Evolutionary conservation across 2,113 vertebrate genomes (phyloP).

Genomic region (Bostrychus sinensis): DNA sequence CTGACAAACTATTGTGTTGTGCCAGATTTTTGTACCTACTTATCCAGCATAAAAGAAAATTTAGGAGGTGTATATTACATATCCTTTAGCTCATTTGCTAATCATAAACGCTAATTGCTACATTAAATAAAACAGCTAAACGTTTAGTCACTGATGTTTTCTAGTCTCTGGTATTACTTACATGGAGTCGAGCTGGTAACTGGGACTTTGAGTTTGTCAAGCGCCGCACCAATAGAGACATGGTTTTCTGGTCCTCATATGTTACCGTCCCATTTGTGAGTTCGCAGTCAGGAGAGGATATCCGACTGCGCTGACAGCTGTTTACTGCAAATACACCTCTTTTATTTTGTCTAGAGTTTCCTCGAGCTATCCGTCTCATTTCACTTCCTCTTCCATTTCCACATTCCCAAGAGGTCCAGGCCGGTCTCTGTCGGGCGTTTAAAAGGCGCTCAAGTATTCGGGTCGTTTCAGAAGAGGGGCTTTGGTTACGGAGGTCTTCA

Average conservation of each 20-base stretch:
- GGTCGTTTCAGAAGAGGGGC: neutral
- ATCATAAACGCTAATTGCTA: no score
- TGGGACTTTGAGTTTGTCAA: conserved; percentile 11
- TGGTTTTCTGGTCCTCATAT: conserved; percentile 20
- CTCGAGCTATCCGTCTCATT: neutral
- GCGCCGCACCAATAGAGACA: neutral
- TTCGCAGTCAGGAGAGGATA: neutral
- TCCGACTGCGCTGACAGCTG: conserved; percentile 1
- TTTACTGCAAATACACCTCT: neutral
- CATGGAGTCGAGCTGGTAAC: no score
- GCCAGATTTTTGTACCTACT: no score
- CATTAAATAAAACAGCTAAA: no score
- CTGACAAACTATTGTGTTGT: no score
- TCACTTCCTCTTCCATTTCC: conserved; percentile 2
- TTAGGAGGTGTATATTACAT: no score
- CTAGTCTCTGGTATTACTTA: no score
- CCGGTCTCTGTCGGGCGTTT: neutral
- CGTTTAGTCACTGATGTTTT: no score
- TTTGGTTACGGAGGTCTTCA: no score
- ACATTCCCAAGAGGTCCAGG: neutral
- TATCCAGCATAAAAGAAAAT: no score
- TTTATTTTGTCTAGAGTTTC: conserved; percentile 9
- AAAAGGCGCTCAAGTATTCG: neutral
- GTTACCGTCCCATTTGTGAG: neutral
- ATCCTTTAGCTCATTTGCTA: no score